phyloP scores from a whole-genome alignment of 2,888 invertebrate genomes.

The Dusona sp. region DNA sequence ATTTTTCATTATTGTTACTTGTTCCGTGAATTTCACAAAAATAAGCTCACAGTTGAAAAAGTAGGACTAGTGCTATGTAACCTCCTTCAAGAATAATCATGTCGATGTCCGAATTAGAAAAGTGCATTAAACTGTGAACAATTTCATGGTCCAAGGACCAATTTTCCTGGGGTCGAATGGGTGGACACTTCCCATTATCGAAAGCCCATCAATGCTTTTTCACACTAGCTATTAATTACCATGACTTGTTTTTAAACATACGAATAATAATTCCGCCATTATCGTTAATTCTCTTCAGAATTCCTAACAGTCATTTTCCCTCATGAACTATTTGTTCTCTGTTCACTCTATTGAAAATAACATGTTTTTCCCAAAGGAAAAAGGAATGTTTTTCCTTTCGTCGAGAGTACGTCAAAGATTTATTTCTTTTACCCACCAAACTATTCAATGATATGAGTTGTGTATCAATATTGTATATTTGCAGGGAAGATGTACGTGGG shows the following conservation, averaged over 20 bases:
- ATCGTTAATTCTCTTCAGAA: not conserved
- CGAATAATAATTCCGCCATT: not conserved
- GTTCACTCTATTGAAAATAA: not conserved
- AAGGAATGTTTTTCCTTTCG: too few species aligned
- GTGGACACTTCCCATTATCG: not conserved
- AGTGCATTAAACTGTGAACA: not conserved
- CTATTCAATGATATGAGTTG: conserved; percentile 23
- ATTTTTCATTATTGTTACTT: not conserved
- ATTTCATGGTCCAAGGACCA: not conserved
- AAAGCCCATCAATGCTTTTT: not conserved
- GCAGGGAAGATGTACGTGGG: conserved; percentile 93
- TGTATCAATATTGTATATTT: conserved; percentile 73
- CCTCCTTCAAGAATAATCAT: too few species aligned
- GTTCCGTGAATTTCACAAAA: too few species aligned
- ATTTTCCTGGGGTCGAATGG: too few species aligned
- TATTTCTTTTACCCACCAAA: conserved; percentile 23
- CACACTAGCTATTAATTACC: not conserved
- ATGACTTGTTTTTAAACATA: not conserved
- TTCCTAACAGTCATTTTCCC: too few species aligned
- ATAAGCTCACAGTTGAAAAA: too few species aligned
- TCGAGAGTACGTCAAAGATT: not conserved
- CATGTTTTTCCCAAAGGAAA: not conserved
- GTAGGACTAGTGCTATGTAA: too few species aligned
- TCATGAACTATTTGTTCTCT: not conserved
- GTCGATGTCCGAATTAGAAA: not conserved